These are phyloP conservation scores for Azemiops feae DNA, from an alignment of 2,113 vertebrate species.

Conservation along the genomic window DNA sequence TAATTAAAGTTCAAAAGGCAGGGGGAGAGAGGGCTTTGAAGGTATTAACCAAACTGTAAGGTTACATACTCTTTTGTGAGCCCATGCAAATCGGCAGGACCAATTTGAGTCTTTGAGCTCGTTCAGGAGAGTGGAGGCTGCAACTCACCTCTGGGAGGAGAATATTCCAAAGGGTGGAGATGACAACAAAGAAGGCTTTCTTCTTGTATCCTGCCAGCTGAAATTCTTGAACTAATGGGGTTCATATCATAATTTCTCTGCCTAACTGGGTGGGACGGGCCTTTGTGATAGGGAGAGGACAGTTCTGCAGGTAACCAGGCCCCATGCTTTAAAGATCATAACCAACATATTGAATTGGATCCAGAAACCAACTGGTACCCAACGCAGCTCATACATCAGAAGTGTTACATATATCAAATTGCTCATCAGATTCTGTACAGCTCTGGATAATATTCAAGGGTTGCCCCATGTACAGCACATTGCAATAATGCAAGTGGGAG, in stretches of 20 bases:
- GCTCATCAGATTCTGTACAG: neutral
- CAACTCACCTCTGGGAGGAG: neutral
- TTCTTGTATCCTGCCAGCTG: neutral
- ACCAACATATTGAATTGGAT: neutral
- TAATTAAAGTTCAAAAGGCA: neutral
- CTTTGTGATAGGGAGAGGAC: neutral
- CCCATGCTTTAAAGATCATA: neutral
- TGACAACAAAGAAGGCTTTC: neutral
- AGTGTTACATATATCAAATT: neutral
- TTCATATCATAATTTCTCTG: neutral
- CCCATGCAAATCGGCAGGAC: neutral
- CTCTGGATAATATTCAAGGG: neutral
- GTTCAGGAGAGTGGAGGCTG: neutral
- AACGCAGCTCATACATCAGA: neutral
- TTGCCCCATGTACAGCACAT: neutral
- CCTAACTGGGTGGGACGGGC: neutral
- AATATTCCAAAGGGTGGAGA: neutral
- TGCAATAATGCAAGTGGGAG: neutral
- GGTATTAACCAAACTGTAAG: neutral
- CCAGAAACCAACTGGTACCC: neutral
- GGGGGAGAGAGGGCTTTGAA: neutral
- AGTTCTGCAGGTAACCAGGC: neutral
- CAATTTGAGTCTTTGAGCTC: neutral
- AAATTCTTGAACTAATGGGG: neutral
- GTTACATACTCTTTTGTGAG: neutral